Evolutionary conservation across 2,888 invertebrate species (phyloP), one percentile per base, ranked within the genome.

Genomic region (Diarsia brunnea): DNA sequence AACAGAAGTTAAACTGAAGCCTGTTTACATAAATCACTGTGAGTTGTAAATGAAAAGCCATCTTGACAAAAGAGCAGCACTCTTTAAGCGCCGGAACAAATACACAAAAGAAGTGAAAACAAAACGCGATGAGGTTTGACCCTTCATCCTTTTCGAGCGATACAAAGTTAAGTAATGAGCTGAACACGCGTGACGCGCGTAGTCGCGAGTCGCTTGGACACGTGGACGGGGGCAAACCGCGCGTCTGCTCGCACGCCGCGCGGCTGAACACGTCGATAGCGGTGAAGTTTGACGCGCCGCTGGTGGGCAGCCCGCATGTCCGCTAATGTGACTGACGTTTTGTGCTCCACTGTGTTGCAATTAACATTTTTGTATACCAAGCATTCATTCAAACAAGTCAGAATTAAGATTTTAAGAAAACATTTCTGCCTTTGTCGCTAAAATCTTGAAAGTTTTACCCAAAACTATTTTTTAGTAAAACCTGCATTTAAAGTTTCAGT

Each of bases 211-310:
- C 31, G 19, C 60, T 27, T 0, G 60, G 31, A 19, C 31, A 60
- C 19, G 60, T 14, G 60, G 61, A n/a, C 38, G 1, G 38, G n/a
- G 21, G 10, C 24, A 55, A 14, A 16, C 14, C 73, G 55, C 38
- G 72, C 43, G 69, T 47, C 61, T 19, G n/a, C 55, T 45, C n/a
- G 75, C 82, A 79, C 80, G 51, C 55, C 71, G 75, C 71, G 74
- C 75, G 73, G 63, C 81, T 81, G 73, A 85, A 85, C 90, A 85
- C 84, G 84, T 89, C 86, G 84, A 82, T 82, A 80, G 82, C 73
- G 82, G 81, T 61, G 73, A 55, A 78, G 80, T 81, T 72, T 49
- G 66, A 61, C 78, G 67, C 66, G 27, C 69, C 60, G 27, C 69
- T 60, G n/a, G 51, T 49, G 19, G 51, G n/a, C n/a, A 24, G 8